Evolutionary conservation across 1,140 invertebrate genomes (phyloP), one percentile per base, ranked within the genome.

Genomic region (Lasioglossum albipes): DNA sequence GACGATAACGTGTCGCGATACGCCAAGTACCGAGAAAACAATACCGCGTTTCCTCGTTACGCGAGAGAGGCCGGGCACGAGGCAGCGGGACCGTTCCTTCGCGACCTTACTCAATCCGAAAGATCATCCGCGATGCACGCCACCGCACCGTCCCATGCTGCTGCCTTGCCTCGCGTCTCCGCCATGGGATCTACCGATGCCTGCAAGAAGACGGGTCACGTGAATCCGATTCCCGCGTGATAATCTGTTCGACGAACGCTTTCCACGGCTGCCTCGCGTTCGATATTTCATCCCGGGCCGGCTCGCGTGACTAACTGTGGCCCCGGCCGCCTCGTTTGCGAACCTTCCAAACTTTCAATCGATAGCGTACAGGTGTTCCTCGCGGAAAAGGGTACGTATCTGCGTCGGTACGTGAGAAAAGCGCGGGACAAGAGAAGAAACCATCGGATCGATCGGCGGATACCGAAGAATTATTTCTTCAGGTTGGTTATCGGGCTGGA

Each of bases 401-500:
- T 6, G 57, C 57, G 57, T 9, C 57, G 57, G 20, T 9, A n/a
- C 79, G 79, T 74, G 79, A 72, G 73, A 73, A 73, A 66, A 84
- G 36, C 36, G 18, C 4, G 5, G 72, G 57, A 42, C 52, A 62
- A 61, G 62, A 66, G 57, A 16, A 67, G 79, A 73, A 72, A 57
- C 61, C 18, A 7, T 31, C 41, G 41, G 42, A 73, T 67, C 74
- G 69, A 84, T 84, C 59, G 27, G 45, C 54, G 75, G 66, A 45
- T 42, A 67, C 9, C 27, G 42, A 62, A 72, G 76, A 84, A 71
- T 84, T 84, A 84, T 84, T 84, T 52, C 65, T 9, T n/a, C 18
- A 7, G 57, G 57, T 59, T n/a, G 57, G 57, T n/a, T n/a, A 59
- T 54, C 67, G 81, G 41, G 49, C 42, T 13, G 27, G 59, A 71